A percentile compares a stretch with the other conserved stretches of the same genome.
These are phyloP conservation scores for Caenorhabditis sinica DNA, from an alignment of 2,888 invertebrate species.

Conservation along the genomic window DNA sequence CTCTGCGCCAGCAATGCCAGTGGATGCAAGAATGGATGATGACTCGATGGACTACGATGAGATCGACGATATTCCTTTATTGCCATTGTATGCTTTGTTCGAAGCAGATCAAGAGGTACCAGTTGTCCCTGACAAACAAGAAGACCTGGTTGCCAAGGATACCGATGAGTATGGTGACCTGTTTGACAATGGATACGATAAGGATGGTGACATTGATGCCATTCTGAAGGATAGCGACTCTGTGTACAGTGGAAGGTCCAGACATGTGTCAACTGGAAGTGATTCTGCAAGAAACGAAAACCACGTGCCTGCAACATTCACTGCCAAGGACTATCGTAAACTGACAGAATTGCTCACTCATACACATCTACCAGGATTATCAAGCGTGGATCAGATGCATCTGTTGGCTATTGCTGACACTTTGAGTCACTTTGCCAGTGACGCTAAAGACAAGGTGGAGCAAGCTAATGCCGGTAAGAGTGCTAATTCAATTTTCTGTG, in stretches of 20 bases:
- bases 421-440: constrained; percentile 86
- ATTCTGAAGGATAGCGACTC: constrained; percentile 89
- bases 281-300: constrained; percentile 47
- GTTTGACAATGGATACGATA: constrained; percentile 88
- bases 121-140: constrained; percentile 65
- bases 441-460: constrained; percentile 85
- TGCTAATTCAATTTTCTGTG: background rate
- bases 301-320: constrained; percentile 70
- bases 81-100: constrained; percentile 96
- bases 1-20: background rate
- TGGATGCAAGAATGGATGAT: constrained; percentile 52
- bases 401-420: constrained; percentile 98
- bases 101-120: constrained; percentile 89
- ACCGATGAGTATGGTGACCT: constrained; percentile 89
- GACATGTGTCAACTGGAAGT: constrained; percentile 72
- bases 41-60: constrained; percentile 89
- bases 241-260: constrained; percentile 78
- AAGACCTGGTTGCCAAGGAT: constrained; percentile 28
- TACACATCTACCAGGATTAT: constrained; percentile 84
- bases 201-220: constrained; percentile 87
- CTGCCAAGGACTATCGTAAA: constrained; percentile 85
- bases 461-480: constrained; percentile 85
- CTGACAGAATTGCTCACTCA: constrained; percentile 94
- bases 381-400: constrained; percentile 94
- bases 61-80: constrained; percentile 96